These are phyloP conservation scores for Lysandra bellargus DNA, from an alignment of 2,888 invertebrate genomes.

Conservation along the genomic window DNA sequence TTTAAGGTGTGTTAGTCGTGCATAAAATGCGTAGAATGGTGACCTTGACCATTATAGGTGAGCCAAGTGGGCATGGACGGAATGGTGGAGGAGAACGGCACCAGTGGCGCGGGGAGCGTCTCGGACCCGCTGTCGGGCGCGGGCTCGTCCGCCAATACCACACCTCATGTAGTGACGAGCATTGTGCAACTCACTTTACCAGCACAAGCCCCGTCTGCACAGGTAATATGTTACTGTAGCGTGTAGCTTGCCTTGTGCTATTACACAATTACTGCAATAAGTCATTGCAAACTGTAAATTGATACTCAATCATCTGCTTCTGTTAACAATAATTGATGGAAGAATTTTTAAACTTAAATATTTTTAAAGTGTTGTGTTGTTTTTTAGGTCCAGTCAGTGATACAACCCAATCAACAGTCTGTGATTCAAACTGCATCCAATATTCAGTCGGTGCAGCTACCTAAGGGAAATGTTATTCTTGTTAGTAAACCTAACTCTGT, in stretches of 20 bases:
- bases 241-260: neutral
- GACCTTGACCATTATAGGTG: slow-evolving; percentile 84
- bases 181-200: slow-evolving; percentile 93
- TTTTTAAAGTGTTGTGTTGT: neutral
- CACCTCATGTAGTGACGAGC: slow-evolving; percentile 83
- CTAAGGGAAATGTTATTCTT: slow-evolving; percentile 94
- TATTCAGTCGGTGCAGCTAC: slow-evolving; percentile 89
- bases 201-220: slow-evolving; percentile 82
- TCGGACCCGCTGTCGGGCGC: slow-evolving; percentile 64
- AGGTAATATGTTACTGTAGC: slow-evolving; percentile 65
- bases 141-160: slow-evolving; percentile 56
- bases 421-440: slow-evolving; percentile 96
- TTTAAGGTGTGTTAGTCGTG: slow-evolving; percentile 54
- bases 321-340: neutral
- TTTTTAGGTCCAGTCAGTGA: slow-evolving; percentile 94
- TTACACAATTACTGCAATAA: neutral
- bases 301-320: neutral
- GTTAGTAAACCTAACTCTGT: slow-evolving; percentile 95
- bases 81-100: slow-evolving; percentile 95
- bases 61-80: slow-evolving; percentile 89
- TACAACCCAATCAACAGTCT: slow-evolving; percentile 97
- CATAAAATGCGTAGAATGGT: slow-evolving; percentile 71
- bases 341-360: neutral
- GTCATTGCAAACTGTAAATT: slow-evolving; percentile 9
- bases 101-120: slow-evolving; percentile 65